Evolutionary conservation across 2,888 invertebrate species (phyloP).

Genomic region (Polydesmus complanatus): DNA sequence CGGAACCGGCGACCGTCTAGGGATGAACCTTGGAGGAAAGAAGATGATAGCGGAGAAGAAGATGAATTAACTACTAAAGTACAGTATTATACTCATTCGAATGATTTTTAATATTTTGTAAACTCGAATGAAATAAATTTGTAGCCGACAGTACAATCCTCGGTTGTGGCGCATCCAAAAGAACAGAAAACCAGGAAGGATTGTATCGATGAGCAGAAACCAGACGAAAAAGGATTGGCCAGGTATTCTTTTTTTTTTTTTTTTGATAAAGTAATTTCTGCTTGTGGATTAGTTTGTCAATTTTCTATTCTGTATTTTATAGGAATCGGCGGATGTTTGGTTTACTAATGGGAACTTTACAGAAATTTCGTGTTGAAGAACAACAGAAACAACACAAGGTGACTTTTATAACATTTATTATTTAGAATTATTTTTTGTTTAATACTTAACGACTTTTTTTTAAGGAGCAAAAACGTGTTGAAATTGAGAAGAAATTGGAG

Average conservation of each 20-base stretch:
- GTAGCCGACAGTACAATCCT: conserved; percentile 50
- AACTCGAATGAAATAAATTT: conserved; percentile 33
- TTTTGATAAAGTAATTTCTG: neutral
- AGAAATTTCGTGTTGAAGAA: conserved; percentile 90
- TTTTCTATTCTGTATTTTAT: conserved; percentile 29
- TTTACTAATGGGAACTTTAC: conserved; percentile 80
- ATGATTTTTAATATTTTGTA: conserved; percentile 4
- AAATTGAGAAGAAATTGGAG: conserved; percentile 86
- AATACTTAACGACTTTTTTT: neutral
- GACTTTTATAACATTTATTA: neutral
- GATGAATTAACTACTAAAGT: conserved; percentile 28
- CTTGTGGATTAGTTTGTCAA: neutral
- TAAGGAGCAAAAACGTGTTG: conserved; percentile 65
- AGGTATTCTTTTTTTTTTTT: conserved; percentile 26
- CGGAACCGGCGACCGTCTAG: conserved; percentile 17
- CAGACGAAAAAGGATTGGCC: conserved; percentile 55
- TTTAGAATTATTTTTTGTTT: neutral
- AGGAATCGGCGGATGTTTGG: conserved; percentile 94
- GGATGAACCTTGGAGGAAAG: conserved; percentile 32
- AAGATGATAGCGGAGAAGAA: conserved; percentile 34
- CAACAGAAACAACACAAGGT: conserved; percentile 57
- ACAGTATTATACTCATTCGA: neutral
- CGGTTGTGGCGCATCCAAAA: conserved; percentile 58
- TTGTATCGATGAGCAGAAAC: conserved; percentile 63
- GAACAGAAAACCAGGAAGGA: conserved; percentile 71